Percentiles rank a stretch among this genome's conserved stretches.
These are phyloP conservation scores for Nematostella vectensis DNA, from an alignment of 92 coral and sea anemone genomes.

Conservation along the genomic window DNA sequence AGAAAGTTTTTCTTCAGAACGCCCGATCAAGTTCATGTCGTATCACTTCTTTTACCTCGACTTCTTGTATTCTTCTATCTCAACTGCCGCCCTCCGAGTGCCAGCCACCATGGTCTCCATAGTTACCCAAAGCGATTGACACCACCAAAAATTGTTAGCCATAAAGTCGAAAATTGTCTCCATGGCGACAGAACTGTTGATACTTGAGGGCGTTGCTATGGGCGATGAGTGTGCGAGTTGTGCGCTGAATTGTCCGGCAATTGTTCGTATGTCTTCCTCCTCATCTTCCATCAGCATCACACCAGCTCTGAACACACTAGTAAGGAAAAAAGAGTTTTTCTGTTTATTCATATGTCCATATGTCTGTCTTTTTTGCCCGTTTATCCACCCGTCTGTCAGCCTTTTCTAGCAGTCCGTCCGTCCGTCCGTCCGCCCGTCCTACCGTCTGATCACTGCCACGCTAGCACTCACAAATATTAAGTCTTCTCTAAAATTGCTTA, in stretches of 20 bases:
- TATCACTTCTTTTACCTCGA: constrained; percentile 36
- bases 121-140: constrained; percentile 46
- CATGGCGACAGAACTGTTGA: constrained; percentile 48
- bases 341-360: too few relatives aligned
- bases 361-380: not conserved
- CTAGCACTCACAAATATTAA: not conserved
- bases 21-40: not conserved
- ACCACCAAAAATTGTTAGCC: constrained; percentile 30
- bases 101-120: constrained; percentile 47
- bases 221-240: constrained; percentile 22
- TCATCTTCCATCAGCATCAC: constrained; percentile 55
- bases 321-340: not conserved
- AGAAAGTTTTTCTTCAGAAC: not conserved
- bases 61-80: constrained; percentile 27
- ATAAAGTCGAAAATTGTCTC: constrained; percentile 31
- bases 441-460: not conserved
- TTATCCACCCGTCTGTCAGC: too few relatives aligned
- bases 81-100: constrained; percentile 12
- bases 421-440: not conserved
- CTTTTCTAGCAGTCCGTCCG: not conserved
- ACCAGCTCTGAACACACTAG: constrained; percentile 37
- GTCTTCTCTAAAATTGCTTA: too few relatives aligned
- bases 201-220: not conserved
- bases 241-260: constrained; percentile 48
- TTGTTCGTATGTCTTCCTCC: constrained; percentile 45